Evolutionary conservation across 2,113 vertebrate genomes (phyloP), one percentile per base, ranked within the genome.

Genomic region (Pteropus alecto): DNA sequence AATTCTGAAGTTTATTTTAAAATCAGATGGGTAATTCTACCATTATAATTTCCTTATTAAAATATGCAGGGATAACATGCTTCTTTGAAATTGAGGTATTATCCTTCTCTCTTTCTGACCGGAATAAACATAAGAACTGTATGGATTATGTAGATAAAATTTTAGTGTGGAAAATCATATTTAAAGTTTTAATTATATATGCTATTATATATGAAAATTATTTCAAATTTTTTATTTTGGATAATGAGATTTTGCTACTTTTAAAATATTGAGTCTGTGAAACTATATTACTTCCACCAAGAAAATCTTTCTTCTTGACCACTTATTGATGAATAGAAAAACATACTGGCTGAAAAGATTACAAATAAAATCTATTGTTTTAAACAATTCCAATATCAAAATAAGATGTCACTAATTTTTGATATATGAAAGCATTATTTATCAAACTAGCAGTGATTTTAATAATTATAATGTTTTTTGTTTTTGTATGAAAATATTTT

Each of bases 1-100:
- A 89, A 84, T 63, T 88, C 68, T 78, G n/a, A 90, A 67, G 48
- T 83, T 88, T 93, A 5, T 89, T 81, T 91, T 95, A 58, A 96
- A 93, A 86, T 94, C 61, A 89, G 13, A 65, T 65, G 15, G 24
- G 33, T 89, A 93, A 74, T 86, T 95, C 48, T 89, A 73, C 16
- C 0, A 0, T 90, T 92, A 85, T 38, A 65, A 58, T 90, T 81
- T 73, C 3, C 4, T 19, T 85, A 48, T 71, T 73, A 92, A 96
- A 96, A 77, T 95, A 56, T 68, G 46, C 6, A 51, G 13, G 5
- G 3, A 87, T 73, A 77, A 24, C 35, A 82, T 48, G 46, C 11
- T 78, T 58, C 46, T 51, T 83, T 79, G 68, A 46, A 13, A 58
- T 12, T 15, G 21, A 87, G 63, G 4, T 22, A 12, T 11, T 95